Conservation (phyloP, 92 coral and sea anemone genomes). For the Paramuricea clavata region DNA sequence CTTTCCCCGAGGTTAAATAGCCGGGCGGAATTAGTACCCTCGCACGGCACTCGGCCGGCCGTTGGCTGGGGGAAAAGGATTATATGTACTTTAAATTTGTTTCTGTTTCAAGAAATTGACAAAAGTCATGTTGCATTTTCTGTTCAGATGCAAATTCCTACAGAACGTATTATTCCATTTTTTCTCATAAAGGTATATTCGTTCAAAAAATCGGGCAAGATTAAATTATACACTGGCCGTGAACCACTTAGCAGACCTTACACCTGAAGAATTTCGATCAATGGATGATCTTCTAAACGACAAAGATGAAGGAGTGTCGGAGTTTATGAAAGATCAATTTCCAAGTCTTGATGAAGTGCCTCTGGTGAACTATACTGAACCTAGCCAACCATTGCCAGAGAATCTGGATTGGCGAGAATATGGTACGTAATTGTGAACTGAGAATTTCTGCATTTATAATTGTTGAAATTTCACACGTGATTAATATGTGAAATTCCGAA, state of each 20-base stretch:
- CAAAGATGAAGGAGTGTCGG: conserved; percentile 50
- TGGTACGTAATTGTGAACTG: conserved; percentile 7
- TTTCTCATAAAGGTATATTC: conserved; percentile 31
- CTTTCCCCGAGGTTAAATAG: too few relatives aligned
- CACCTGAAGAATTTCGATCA: conserved; percentile 48
- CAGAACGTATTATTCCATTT: background rate
- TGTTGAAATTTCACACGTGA: too few relatives aligned
- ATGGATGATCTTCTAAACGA: conserved; percentile 69
- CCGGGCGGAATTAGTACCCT: too few relatives aligned
- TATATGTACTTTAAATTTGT: too few relatives aligned
- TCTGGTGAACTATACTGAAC: conserved; percentile 41
- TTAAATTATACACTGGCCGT: conserved; percentile 60
- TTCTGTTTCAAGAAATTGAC: too few relatives aligned
- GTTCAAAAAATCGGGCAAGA: conserved; percentile 64
- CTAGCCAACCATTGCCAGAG: conserved; percentile 59
- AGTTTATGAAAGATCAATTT: conserved; percentile 45
- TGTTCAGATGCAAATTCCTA: too few relatives aligned
- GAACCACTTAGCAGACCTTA: conserved; percentile 60
- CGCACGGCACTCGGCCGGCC: too few relatives aligned
- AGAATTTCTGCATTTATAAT: too few relatives aligned
- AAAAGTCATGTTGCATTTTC: too few relatives aligned
- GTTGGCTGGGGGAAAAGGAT: too few relatives aligned
- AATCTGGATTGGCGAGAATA: conserved; percentile 67
- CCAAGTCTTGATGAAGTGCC: conserved; percentile 67
- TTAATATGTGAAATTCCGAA: too few relatives aligned